Evolutionary conservation across 2,888 invertebrate species (phyloP).

Genomic region (Leptinotarsa peninsularis): DNA sequence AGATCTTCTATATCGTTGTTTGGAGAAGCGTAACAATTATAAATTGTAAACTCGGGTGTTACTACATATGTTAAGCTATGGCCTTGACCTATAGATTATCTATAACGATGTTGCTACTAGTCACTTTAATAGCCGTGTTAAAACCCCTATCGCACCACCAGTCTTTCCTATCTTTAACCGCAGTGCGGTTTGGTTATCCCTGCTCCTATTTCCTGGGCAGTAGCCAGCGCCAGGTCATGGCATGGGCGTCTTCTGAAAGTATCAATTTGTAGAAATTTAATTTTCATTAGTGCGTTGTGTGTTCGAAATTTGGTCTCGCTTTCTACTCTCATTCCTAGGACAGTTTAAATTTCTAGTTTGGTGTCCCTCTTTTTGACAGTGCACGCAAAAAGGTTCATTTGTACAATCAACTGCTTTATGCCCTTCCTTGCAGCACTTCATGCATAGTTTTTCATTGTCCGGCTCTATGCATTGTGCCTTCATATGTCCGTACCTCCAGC

Average conservation of each 20-base stretch:
- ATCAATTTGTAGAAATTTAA: constrained; percentile 20
- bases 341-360: constrained; percentile 19
- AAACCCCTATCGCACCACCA: constrained; percentile 27
- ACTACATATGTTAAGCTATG: too few relatives aligned
- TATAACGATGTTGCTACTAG: constrained; percentile 21
- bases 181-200: constrained; percentile 10
- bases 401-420: constrained; percentile 37
- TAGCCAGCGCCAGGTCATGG: constrained; percentile 14
- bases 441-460: constrained; percentile 34
- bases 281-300: too few relatives aligned
- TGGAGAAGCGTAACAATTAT: too few relatives aligned
- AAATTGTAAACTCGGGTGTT: too few relatives aligned
- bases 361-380: constrained; percentile 38
- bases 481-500: constrained; percentile 39
- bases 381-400: constrained; percentile 37
- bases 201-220: neutral
- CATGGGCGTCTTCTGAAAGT: constrained; percentile 24
- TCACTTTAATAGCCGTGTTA: constrained; percentile 38
- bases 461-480: constrained; percentile 40
- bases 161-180: constrained; percentile 1
- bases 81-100: constrained; percentile 26
- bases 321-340: neutral
- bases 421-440: constrained; percentile 39
- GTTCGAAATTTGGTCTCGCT: too few relatives aligned
- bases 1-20: too few relatives aligned